Conservation (phyloP, 2,797 vertebrate genomes). For the Mergus octosetaceus region DNA sequence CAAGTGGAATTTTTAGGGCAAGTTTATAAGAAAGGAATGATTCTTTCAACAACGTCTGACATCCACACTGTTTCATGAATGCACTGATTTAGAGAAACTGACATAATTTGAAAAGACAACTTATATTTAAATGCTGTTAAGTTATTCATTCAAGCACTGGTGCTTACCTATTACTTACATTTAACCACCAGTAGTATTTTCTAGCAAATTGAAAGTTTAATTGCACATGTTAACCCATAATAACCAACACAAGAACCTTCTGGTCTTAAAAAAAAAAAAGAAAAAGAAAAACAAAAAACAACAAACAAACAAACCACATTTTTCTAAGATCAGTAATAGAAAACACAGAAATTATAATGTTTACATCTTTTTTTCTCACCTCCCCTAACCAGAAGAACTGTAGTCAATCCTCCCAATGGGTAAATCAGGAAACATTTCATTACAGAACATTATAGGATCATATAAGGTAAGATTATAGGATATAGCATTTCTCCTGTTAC, state of each 20-base stretch:
- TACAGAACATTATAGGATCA: background rate
- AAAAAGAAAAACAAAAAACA: no score
- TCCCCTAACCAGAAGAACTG: background rate
- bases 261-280: background rate
- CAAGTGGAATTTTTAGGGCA: background rate
- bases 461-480: no score
- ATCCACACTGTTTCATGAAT: background rate
- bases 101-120: background rate
- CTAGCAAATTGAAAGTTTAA: background rate
- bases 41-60: background rate
- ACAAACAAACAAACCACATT: background rate
- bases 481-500: rapidly evolving
- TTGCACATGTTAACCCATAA: background rate
- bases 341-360: background rate
- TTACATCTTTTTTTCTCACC: background rate
- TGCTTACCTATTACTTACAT: background rate
- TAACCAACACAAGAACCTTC: background rate
- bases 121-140: background rate
- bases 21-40: background rate
- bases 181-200: background rate
- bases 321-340: background rate
- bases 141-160: background rate
- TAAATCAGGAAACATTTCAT: background rate
- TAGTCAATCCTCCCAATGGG: background rate
- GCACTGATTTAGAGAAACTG: background rate